Base-by-base conservation (phyloP, 2,797 vertebrate genomes). In the Emydoidea blandingii region DNA sequence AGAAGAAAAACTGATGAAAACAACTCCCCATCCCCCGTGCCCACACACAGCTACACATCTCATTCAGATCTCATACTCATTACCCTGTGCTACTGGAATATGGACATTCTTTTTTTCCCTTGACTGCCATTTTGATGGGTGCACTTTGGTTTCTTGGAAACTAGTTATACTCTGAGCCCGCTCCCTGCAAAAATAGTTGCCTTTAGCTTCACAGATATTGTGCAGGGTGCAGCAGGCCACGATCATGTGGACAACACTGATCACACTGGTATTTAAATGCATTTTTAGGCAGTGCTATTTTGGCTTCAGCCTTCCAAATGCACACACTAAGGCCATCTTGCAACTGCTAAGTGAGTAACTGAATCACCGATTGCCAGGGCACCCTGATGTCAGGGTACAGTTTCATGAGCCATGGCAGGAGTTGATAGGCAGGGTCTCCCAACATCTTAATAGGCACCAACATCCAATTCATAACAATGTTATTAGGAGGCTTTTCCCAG, bases 11-110 rank as follows among this genome's bases (percentile, higher is more conserved):
- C 15, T 65, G 59, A 65, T 34, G 29, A 15, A 65, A 62, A 31
- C 29, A 65, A 34, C 3, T 18, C 59, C 34, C 31, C 4, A 8
- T 65, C 2, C 59, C 31, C 59, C 2, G 3, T 1, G 2, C 16
- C 62, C 12, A 62, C 62, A n/a, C 59, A 62, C 12, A 34, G 59
- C 27, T 29, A 59, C 3, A 62, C 62, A 65, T 65, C 34, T 65
- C 34, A 65, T 65, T 65, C 62, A n/a, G 34, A n/a, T 65, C 34
- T 65, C 62, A 19, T 37, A 65, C 34, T n/a, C 34, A n/a, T 19
- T 34, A n/a, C 18, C 18, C 18, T 65, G 7, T 65, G 31, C 62
- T 65, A 18, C 8, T 65, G 34, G 8, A 34, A 65, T n/a, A 34
- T 65, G 16, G 34, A 34, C 62, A n/a, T 65, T 29, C 59, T 34